Percentiles rank a stretch among this genome's conserved stretches.
Evolutionary conservation across 1,140 invertebrate genomes (phyloP).

Genomic region (Atta colombica): DNA sequence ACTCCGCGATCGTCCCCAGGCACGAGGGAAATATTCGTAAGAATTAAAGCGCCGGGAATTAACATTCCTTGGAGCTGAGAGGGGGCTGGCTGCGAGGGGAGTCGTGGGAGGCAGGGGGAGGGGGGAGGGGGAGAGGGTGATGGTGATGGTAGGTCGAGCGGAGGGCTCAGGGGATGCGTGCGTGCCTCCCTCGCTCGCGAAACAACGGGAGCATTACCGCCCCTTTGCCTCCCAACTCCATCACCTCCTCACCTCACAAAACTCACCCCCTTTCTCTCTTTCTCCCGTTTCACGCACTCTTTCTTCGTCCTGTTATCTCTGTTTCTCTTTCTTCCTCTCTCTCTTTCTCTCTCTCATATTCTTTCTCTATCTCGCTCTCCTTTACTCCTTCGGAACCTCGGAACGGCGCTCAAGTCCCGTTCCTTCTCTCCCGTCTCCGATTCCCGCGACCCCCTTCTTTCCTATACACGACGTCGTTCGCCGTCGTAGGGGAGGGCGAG

Average conservation of each 20-base stretch:
- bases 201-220: slow-evolving; percentile 85
- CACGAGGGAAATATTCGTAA: slow-evolving; percentile 86
- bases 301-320: slow-evolving; percentile 73
- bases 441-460: slow-evolving; percentile 79
- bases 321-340: slow-evolving; percentile 37
- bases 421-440: slow-evolving; percentile 73
- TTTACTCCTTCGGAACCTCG: slow-evolving; percentile 26
- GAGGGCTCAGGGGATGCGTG: slow-evolving; percentile 74
- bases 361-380: slow-evolving; percentile 46
- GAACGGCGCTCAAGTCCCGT: slow-evolving; percentile 67
- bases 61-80: slow-evolving; percentile 84
- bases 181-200: slow-evolving; percentile 83
- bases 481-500: slow-evolving; percentile 74
- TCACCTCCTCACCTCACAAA: slow-evolving; percentile 79
- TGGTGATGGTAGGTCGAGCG: slow-evolving; percentile 36
- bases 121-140: slow-evolving; percentile 28
- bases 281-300: slow-evolving; percentile 72
- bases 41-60: slow-evolving; percentile 87
- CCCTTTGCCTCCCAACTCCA: slow-evolving; percentile 76
- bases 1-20: slow-evolving; percentile 73
- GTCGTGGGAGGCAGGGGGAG: slow-evolving; percentile 54
- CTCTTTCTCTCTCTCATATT: slow-evolving; percentile 11
- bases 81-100: slow-evolving; percentile 60
- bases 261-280: slow-evolving; percentile 68
- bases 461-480: slow-evolving; percentile 77